Evolutionary conservation across 2,888 invertebrate genomes (phyloP), one percentile per base, ranked within the genome.

Genomic region (Athalia cordata): DNA sequence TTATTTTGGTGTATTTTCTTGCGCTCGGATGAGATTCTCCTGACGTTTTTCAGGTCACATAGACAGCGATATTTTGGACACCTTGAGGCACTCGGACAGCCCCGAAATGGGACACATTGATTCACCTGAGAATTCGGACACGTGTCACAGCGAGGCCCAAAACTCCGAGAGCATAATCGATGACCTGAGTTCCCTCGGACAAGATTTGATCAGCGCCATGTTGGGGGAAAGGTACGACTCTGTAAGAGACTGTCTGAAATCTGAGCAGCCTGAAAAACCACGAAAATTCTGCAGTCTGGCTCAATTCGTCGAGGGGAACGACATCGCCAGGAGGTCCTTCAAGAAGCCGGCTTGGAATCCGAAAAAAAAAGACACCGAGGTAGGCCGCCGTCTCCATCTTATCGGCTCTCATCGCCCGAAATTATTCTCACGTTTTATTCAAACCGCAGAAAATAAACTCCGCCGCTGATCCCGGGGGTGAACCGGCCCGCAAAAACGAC

Each of bases 251-350:
- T 93, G 93, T 88, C 91, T 93, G 50, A 91, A 91, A 82, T 86
- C 89, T 29, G 91, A 91, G 79, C 89, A 91, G 5, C 79, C 89
- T 43, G 92, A 92, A 66, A 90, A 93, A 83, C 93, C 94, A 77
- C 92, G 93, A 66, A 94, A 94, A 82, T 95, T 94, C 86, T 96
- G 96, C 88, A 96, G 96, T 85, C 90, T 96, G 84, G 96, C 96
- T 0, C 94, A 95, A 83, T 96, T 96, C 85, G 95, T 95, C 79
- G 96, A 96, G 90, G 96, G 96, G 29, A 96, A 93, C 88, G 96
- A 96, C 87, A 96, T 96, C 80, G 95, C 95, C 0, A 92, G 96
- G 67, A 93, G 94, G 87, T 96, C 96, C 3, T 95, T 96, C 87
- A 95, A 94, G 85, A 92, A 91, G 74, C 82, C 84, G 4, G 74